A percentile compares a stretch with the other conserved stretches of the same genome.
These are phyloP conservation scores for Hydrozoanthus tunicans DNA, from an alignment of 64 coral and sea anemone genomes.

Conservation along the genomic window DNA sequence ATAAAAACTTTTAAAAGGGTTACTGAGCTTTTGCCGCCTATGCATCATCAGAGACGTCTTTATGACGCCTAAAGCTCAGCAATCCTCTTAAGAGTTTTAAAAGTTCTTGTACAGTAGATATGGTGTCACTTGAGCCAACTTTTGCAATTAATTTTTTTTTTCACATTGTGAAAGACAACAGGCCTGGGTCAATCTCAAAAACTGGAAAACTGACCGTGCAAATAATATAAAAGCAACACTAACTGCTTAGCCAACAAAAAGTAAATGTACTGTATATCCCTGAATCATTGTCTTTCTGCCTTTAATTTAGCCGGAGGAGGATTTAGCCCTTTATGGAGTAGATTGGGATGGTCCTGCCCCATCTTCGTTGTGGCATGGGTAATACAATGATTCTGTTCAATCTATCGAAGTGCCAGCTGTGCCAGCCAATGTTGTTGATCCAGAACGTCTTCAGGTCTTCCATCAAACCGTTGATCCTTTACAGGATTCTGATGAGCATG, in stretches of 20 bases:
- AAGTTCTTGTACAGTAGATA: too few species aligned
- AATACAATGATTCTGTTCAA: background rate
- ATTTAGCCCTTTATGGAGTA: conserved; percentile 22
- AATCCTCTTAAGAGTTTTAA: too few species aligned
- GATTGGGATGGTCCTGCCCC: conserved; percentile 41
- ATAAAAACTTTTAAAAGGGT: too few species aligned
- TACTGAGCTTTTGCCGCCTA: too few species aligned
- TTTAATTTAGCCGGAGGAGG: background rate
- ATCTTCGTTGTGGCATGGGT: conserved; percentile 10
- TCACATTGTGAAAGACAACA: too few species aligned
- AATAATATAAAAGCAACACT: too few species aligned
- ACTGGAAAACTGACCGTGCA: too few species aligned
- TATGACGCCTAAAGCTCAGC: too few species aligned
- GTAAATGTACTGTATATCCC: background rate
- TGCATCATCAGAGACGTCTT: too few species aligned
- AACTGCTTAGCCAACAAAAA: background rate
- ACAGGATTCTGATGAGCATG: conserved; percentile 19
- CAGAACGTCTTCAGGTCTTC: background rate
- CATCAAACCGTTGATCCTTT: background rate
- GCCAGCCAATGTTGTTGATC: background rate
- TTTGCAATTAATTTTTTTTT: too few species aligned
- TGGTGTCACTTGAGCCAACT: too few species aligned
- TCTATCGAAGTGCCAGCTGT: conserved; percentile 1
- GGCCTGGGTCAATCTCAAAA: too few species aligned
- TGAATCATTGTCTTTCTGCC: background rate